Evolutionary conservation across 2,113 vertebrate genomes (phyloP).

Genomic region (Tyrannus savana): DNA sequence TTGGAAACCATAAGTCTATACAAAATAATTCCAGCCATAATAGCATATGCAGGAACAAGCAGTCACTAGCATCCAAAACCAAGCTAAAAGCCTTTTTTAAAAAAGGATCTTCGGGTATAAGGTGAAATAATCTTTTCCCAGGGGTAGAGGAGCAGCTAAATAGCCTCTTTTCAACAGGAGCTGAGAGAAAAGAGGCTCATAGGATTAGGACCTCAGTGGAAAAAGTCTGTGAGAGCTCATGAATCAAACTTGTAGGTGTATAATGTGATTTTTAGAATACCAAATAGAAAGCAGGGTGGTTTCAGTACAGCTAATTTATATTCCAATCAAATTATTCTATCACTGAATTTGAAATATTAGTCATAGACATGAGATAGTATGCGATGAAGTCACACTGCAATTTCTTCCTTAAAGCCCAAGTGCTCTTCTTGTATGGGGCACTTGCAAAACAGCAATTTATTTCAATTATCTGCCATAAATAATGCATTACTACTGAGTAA

Average conservation of each 20-base stretch:
- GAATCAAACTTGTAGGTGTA: slow-evolving; percentile 2
- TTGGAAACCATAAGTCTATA: not conserved
- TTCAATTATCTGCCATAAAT: slow-evolving; percentile 43
- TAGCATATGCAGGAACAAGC: not conserved
- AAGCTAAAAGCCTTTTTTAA: not conserved
- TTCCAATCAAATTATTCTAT: slow-evolving; percentile 56
- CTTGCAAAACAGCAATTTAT: slow-evolving; percentile 35
- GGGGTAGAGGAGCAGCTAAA: not conserved
- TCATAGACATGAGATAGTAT: not conserved
- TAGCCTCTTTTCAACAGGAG: not conserved
- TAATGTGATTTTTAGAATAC: slow-evolving; percentile 36
- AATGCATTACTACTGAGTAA: slow-evolving; percentile 21
- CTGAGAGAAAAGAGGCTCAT: not conserved
- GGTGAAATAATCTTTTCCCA: slow-evolving; percentile 4
- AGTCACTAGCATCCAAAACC: not conserved
- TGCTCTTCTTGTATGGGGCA: not conserved
- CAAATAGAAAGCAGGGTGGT: slow-evolving; percentile 13
- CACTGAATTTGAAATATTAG: slow-evolving; percentile 37
- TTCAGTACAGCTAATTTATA: slow-evolving; percentile 39
- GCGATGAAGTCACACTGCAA: not conserved
- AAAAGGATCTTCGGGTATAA: not conserved
- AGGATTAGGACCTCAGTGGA: slow-evolving; percentile 2
- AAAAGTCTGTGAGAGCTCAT: not conserved
- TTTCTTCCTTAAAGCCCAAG: slow-evolving; percentile 22
- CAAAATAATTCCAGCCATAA: not conserved